Percentiles rank a stretch among this genome's conserved stretches.
These are phyloP conservation scores for Tetranychus truncatus DNA, from an alignment of 2,888 invertebrate genomes.

Conservation along the genomic window DNA sequence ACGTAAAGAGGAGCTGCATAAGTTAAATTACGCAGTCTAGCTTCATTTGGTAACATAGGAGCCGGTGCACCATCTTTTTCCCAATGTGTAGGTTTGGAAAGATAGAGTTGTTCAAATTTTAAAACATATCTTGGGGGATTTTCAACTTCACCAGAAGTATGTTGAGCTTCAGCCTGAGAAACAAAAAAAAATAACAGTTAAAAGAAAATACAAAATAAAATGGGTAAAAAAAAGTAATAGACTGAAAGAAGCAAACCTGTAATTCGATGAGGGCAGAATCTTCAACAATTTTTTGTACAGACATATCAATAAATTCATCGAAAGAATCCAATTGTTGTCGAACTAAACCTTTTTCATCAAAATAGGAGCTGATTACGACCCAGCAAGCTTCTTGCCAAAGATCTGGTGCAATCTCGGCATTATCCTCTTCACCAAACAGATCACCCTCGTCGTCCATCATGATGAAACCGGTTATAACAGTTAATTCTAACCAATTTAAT, in stretches of 20 bases:
- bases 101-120: slow-evolving; percentile 52
- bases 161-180: slow-evolving; percentile 78
- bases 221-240: neutral
- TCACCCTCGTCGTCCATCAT: slow-evolving; percentile 16
- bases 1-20: slow-evolving; percentile 98
- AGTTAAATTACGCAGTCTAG: slow-evolving; percentile 82
- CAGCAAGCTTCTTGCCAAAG: slow-evolving; percentile 99
- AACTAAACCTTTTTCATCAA: slow-evolving; percentile 97
- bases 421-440: slow-evolving; percentile 55
- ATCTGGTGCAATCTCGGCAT: slow-evolving; percentile 89
- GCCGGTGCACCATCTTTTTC: slow-evolving; percentile 98
- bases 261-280: slow-evolving; percentile 95
- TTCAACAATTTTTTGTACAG: slow-evolving; percentile 95
- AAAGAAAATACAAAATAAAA: neutral
- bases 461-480: slow-evolving; percentile 5
- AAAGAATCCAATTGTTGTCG: slow-evolving; percentile 97
- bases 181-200: neutral
- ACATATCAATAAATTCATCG: slow-evolving; percentile 99
- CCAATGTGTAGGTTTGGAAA: slow-evolving; percentile 99
- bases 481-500: neutral
- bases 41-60: slow-evolving; percentile 99
- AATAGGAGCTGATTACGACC: slow-evolving; percentile 99
- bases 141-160: slow-evolving; percentile 78
- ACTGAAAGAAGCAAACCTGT: slow-evolving; percentile 28
- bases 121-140: slow-evolving; percentile 72